Evolutionary conservation across 2,113 vertebrate genomes (phyloP).

Genomic region (Bubo blakistoni): DNA sequence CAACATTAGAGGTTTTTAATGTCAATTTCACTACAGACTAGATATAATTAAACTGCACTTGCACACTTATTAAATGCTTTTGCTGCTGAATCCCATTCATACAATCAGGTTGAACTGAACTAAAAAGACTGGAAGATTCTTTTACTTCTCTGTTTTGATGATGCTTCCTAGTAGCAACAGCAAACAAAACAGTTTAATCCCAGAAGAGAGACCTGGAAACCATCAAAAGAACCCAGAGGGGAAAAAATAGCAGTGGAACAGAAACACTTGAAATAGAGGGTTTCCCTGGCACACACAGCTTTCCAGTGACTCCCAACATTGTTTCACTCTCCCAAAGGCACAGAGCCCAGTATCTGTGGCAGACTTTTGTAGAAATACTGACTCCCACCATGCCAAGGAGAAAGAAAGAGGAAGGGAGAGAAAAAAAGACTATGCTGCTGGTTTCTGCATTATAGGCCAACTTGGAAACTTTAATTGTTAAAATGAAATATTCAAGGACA

Average conservation of each 20-base stretch:
- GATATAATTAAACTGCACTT: background rate
- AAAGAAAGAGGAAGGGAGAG: background rate
- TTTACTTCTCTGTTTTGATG: background rate
- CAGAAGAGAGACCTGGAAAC: conserved; percentile 38
- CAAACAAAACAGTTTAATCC: background rate
- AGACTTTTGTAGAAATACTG: conserved; percentile 16
- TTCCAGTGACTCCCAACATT: conserved; percentile 9
- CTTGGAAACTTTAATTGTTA: background rate
- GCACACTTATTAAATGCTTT: background rate
- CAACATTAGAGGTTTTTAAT: background rate
- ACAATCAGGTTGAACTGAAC: background rate
- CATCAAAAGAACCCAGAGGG: conserved; percentile 21
- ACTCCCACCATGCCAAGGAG: conserved; percentile 5
- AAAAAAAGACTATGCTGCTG: background rate
- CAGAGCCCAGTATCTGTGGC: background rate
- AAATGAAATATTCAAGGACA: background rate
- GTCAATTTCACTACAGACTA: background rate
- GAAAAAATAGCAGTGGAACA: conserved; percentile 24
- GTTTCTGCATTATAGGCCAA: background rate
- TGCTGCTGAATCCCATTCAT: background rate
- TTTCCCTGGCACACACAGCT: conserved; percentile 46
- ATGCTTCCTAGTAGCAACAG: background rate
- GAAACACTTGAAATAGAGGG: conserved; percentile 30
- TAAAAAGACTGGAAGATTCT: background rate
- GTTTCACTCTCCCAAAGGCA: conserved; percentile 31